phyloP scores from a whole-genome alignment of 2,797 vertebrate species.

The Pyrocephalus nanus region DNA sequence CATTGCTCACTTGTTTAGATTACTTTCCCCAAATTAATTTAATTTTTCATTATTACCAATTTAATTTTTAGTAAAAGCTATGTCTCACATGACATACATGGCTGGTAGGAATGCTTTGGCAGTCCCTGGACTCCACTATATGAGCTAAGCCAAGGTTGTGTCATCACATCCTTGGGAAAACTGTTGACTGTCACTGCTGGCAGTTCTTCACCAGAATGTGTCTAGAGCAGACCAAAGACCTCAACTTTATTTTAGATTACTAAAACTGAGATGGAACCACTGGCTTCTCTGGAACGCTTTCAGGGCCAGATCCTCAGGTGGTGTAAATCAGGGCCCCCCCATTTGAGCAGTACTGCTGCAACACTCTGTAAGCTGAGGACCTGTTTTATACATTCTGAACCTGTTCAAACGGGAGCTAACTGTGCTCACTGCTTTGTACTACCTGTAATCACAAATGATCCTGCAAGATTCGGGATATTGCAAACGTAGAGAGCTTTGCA shows the following conservation, averaged over 20 bases:
- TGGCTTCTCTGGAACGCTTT: neutral
- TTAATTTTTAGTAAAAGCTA: neutral
- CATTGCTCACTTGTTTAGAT: neutral
- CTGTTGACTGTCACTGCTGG: neutral
- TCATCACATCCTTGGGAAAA: neutral
- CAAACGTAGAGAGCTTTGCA: neutral
- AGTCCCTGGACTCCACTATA: neutral
- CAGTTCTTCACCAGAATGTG: neutral
- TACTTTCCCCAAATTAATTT: neutral
- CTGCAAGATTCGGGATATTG: neutral
- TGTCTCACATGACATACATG: neutral
- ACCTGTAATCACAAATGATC: neutral
- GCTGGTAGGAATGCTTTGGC: neutral
- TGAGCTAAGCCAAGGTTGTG: neutral
- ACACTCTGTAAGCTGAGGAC: neutral
- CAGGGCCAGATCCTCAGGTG: neutral
- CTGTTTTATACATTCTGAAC: neutral
- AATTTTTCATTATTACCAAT: neutral
- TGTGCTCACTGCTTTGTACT: neutral
- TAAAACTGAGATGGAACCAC: neutral
- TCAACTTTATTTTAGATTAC: neutral
- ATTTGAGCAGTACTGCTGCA: neutral
- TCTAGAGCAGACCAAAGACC: neutral
- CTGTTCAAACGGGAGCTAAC: neutral
- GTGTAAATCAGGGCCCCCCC: neutral